Evolutionary conservation across 1,140 invertebrate genomes (phyloP).

Genomic region (Latrodectus geometricus): DNA sequence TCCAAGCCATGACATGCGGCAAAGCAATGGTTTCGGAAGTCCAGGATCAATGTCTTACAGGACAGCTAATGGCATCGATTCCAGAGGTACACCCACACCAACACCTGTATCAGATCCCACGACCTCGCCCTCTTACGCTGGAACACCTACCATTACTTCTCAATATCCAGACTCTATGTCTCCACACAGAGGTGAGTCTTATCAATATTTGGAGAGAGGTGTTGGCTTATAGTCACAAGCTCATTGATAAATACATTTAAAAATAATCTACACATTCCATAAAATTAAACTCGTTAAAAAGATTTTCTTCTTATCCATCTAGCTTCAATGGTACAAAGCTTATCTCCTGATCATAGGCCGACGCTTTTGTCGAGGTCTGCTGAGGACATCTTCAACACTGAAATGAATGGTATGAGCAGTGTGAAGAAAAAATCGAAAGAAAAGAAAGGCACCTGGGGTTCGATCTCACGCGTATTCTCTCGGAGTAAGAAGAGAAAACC

Average conservation of each 20-base stretch:
- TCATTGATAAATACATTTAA: too few relatives aligned
- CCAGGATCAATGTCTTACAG: slow-evolving; percentile 40
- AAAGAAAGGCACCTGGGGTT: slow-evolving; percentile 77
- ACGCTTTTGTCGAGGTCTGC: slow-evolving; percentile 51
- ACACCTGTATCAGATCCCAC: slow-evolving; percentile 52
- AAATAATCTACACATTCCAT: too few relatives aligned
- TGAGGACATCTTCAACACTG: slow-evolving; percentile 62
- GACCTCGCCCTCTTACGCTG: slow-evolving; percentile 48
- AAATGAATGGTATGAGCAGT: slow-evolving; percentile 62
- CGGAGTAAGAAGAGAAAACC: slow-evolving; percentile 80
- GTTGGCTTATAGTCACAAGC: too few relatives aligned
- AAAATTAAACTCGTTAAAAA: too few relatives aligned
- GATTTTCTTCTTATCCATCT: background rate
- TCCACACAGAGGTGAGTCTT: slow-evolving; percentile 23
- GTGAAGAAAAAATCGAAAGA: slow-evolving; percentile 56
- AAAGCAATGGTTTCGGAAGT: slow-evolving; percentile 49
- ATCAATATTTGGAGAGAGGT: too few relatives aligned
- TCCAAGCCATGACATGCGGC: slow-evolving; percentile 8
- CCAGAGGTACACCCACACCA: slow-evolving; percentile 37
- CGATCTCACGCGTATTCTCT: slow-evolving; percentile 86
- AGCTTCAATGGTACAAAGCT: slow-evolving; percentile 5
- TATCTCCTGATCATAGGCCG: slow-evolving; percentile 40
- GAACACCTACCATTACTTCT: slow-evolving; percentile 46
- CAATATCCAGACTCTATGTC: slow-evolving; percentile 24
- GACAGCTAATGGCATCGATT: slow-evolving; percentile 49